Evolutionary conservation across 2,113 vertebrate genomes (phyloP).

Genomic region (Clupea harengus): DNA sequence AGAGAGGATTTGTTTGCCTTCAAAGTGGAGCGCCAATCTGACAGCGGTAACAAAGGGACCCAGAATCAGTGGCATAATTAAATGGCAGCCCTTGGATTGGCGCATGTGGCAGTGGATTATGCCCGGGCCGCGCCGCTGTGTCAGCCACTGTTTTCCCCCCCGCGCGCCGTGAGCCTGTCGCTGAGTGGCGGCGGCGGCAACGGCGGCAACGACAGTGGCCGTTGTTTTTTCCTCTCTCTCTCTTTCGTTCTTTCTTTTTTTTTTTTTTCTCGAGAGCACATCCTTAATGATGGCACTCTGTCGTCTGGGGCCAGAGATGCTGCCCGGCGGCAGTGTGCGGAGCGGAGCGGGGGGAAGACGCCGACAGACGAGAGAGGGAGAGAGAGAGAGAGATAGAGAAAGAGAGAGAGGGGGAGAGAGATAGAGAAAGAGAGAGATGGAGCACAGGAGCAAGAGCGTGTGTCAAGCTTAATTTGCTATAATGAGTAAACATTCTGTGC

Average conservation of each 20-base stretch:
- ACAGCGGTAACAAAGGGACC: slow-evolving; percentile 53
- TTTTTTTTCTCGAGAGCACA: background rate
- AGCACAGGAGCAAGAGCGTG: background rate
- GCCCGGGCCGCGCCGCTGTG: background rate
- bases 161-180: background rate
- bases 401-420: background rate
- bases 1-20: slow-evolving; percentile 28
- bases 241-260: background rate
- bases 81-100: slow-evolving; percentile 55
- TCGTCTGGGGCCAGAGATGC: background rate
- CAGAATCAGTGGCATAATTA: slow-evolving; percentile 59
- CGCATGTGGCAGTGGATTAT: slow-evolving; percentile 23
- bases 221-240: background rate
- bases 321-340: background rate
- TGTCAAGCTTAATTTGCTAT: slow-evolving; percentile 25
- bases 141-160: background rate
- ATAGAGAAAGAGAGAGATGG: background rate
- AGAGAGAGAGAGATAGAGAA: background rate
- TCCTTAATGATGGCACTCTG: slow-evolving; percentile 2
- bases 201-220: background rate
- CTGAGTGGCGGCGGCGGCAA: background rate
- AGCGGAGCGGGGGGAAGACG: background rate
- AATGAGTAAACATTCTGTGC: slow-evolving; percentile 27
- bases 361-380: background rate
- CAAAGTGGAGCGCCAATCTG: slow-evolving; percentile 42